Percentiles rank a stretch among this genome's conserved stretches.
phyloP scores from a whole-genome alignment of 2,888 invertebrate genomes.

The Andrena fulva region DNA sequence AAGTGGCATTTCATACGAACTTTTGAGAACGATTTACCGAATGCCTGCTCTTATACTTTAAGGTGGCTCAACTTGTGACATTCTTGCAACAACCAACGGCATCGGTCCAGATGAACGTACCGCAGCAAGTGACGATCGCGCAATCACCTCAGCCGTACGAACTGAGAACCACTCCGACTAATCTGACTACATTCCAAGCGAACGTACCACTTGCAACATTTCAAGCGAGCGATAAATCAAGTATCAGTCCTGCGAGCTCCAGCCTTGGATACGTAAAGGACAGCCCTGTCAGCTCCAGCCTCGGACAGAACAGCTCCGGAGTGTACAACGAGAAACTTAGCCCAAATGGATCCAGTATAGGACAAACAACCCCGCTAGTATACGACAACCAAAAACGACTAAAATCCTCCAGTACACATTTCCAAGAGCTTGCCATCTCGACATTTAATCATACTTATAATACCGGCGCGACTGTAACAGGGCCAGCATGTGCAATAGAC shows the following conservation, averaged over 20 bases:
- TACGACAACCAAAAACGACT: conserved; percentile 76
- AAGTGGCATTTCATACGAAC: background rate
- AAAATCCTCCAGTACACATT: conserved; percentile 70
- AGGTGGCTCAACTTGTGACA: conserved; percentile 92
- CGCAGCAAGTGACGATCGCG: conserved; percentile 82
- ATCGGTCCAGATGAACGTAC: conserved; percentile 84
- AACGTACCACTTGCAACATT: conserved; percentile 81
- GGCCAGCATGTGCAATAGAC: conserved; percentile 62
- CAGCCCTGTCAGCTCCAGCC: conserved; percentile 78
- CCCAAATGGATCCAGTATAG: conserved; percentile 80
- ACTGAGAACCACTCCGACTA: conserved; percentile 78
- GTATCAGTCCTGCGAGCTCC: conserved; percentile 81
- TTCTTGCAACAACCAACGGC: conserved; percentile 88
- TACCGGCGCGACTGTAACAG: conserved; percentile 57
- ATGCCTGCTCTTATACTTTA: conserved; percentile 35
- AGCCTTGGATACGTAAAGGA: conserved; percentile 81
- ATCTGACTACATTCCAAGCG: conserved; percentile 82
- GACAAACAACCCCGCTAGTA: conserved; percentile 81
- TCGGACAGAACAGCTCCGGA: conserved; percentile 78
- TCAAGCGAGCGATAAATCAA: conserved; percentile 82
- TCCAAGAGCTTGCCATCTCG: conserved; percentile 83
- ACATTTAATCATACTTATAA: conserved; percentile 82
- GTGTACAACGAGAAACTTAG: conserved; percentile 81
- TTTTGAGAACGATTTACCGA: background rate
- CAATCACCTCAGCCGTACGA: conserved; percentile 75